These are phyloP conservation scores for Sapayoa aenigma DNA, from an alignment of 2,113 vertebrate species.

Conservation along the genomic window DNA sequence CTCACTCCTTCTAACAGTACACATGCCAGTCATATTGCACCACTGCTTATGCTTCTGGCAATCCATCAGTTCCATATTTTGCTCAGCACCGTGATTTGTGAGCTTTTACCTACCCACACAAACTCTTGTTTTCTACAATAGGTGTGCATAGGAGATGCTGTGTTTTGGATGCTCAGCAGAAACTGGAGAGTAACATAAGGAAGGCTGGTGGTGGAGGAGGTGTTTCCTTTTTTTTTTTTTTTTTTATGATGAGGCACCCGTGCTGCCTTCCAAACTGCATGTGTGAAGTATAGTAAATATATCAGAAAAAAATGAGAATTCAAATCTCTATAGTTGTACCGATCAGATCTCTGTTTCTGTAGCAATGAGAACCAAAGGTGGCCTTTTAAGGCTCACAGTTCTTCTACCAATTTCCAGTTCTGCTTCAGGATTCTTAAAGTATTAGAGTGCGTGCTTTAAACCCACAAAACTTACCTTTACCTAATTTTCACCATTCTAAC, in stretches of 20 bases:
- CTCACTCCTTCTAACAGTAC: not conserved
- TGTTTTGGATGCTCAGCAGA: not conserved
- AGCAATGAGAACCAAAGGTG: conserved; percentile 59
- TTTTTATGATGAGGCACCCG: not conserved
- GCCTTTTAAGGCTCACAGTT: conserved; percentile 56
- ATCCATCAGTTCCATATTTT: not conserved
- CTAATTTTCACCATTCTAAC: conserved; percentile 72
- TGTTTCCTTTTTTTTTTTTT: not conserved
- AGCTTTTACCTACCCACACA: not conserved
- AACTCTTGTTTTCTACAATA: not conserved
- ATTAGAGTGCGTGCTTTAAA: conserved; percentile 66
- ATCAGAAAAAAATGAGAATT: conserved; percentile 10
- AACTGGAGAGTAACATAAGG: not conserved
- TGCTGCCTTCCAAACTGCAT: not conserved
- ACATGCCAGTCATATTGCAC: not conserved
- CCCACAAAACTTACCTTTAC: conserved; percentile 73
- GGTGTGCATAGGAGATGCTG: not conserved
- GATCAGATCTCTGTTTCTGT: conserved; percentile 62
- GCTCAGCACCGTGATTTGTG: not conserved
- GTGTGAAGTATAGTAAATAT: conserved; percentile 19
- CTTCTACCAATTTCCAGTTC: conserved; percentile 56
- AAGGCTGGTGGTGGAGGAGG: not conserved
- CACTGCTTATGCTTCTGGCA: not conserved
- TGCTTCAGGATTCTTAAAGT: conserved; percentile 59
- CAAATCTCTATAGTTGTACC: conserved; percentile 7